These are phyloP conservation scores for Linyphia triangularis DNA, from an alignment of 2,888 invertebrate genomes.

Conservation along the genomic window DNA sequence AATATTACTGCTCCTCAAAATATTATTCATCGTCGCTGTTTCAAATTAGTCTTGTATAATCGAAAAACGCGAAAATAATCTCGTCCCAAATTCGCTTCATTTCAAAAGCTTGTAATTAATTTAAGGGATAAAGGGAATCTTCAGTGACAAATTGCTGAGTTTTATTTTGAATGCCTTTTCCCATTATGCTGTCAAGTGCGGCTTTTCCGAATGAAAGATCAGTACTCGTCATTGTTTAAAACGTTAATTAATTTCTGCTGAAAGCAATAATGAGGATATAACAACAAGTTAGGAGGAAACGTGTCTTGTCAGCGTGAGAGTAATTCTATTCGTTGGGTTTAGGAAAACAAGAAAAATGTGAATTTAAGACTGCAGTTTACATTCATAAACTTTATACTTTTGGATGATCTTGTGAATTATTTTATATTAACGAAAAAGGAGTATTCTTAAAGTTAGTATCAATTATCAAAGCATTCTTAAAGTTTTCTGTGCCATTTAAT, in stretches of 20 bases:
- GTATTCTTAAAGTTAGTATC: too few species aligned
- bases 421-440: too few species aligned
- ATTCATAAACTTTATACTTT: too few species aligned
- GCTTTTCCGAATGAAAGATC: slow-evolving; percentile 52
- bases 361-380: too few species aligned
- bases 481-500: too few species aligned
- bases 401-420: too few species aligned
- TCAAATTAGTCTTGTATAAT: slow-evolving; percentile 19
- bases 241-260: slow-evolving; percentile 50
- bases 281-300: slow-evolving; percentile 29
- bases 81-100: background rate
- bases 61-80: background rate
- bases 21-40: slow-evolving; percentile 25
- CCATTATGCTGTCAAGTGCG: slow-evolving; percentile 49
- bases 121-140: slow-evolving; percentile 35
- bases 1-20: slow-evolving; percentile 10
- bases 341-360: too few species aligned
- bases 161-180: slow-evolving; percentile 41
- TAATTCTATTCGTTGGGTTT: too few species aligned
- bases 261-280: slow-evolving; percentile 28
- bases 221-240: slow-evolving; percentile 25
- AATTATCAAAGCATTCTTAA: too few species aligned
- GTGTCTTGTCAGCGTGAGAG: background rate
- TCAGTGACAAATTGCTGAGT: slow-evolving; percentile 51
- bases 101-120: slow-evolving; percentile 56